Evolutionary conservation across 2,888 invertebrate genomes (phyloP), one percentile per base, ranked within the genome.

Genomic region (Toxonevra muliebris): DNA sequence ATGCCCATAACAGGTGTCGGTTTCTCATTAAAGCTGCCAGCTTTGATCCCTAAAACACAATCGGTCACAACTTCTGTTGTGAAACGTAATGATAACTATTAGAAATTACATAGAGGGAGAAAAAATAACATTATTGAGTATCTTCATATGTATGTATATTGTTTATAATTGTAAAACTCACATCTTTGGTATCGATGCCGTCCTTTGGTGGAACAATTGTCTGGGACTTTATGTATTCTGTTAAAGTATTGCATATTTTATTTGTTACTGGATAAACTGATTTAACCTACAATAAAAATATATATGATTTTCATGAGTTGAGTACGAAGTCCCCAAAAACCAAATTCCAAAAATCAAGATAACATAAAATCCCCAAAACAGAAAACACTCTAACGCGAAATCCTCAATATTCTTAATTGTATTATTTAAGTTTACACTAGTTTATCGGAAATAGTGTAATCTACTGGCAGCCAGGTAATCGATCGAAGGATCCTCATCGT

Each of bases 251-350:
- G 11, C 86, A 82, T 8, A 87, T 86, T 19, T 85, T 82, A 15
- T 80, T 77, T 9, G 89, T 84, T 4, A 87, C 79, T 0, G 86
- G 84, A 69, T 87, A 87, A 74, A 88, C 86, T 0, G 85, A 79
- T 73, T 88, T 88, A 13, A 83, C 73, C 85, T 84, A 17, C 0
- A 53, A 43, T n/a, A n/a, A n/a, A n/a, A n/a, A n/a, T n/a, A n/a
- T n/a, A n/a, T n/a, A n/a, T n/a, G n/a, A n/a, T n/a, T n/a, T n/a
- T n/a, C n/a, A n/a, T n/a, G n/a, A n/a, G n/a, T n/a, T n/a, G n/a
- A n/a, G n/a, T n/a, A n/a, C n/a, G n/a, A n/a, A n/a, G n/a, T n/a
- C n/a, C n/a, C n/a, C n/a, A n/a, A n/a, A n/a, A n/a, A n/a, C n/a
- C n/a, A n/a, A n/a, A n/a, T n/a, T n/a, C n/a, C n/a, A n/a, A n/a